These are phyloP conservation scores for Acridotheres tristis DNA, from an alignment of 2,797 vertebrate genomes.

Conservation along the genomic window DNA sequence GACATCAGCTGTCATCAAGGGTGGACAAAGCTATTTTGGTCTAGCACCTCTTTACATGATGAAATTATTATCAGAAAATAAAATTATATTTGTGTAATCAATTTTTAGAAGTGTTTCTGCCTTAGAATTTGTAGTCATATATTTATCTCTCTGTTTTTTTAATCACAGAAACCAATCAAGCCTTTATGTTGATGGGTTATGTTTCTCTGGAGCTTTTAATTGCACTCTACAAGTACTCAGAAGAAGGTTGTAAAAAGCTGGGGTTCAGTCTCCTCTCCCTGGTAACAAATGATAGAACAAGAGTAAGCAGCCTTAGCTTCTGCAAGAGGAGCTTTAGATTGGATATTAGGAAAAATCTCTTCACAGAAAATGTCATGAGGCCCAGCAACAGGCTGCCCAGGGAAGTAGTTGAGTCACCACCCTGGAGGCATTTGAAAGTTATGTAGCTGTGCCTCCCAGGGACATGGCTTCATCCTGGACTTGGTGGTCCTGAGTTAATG, in stretches of 20 bases:
- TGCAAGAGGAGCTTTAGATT: neutral
- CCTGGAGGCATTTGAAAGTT: neutral
- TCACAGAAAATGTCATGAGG: neutral
- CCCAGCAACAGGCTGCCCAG: neutral
- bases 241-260: neutral
- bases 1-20: neutral
- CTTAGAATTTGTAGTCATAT: neutral
- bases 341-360: neutral
- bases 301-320: neutral
- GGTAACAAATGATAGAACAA: neutral
- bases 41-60: neutral
- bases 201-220: neutral
- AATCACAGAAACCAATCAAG: neutral
- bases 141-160: neutral
- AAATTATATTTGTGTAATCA: neutral
- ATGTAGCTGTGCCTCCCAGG: neutral
- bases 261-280: too few relatives aligned
- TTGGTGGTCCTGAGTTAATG: neutral
- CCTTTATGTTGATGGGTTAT: neutral
- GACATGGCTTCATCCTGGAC: neutral
- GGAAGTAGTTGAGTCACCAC: neutral
- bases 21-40: neutral
- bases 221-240: neutral
- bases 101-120: neutral
- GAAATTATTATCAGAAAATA: neutral